These are phyloP conservation scores for Orchestes rusci DNA, from an alignment of 2,888 invertebrate genomes.

Conservation along the genomic window DNA sequence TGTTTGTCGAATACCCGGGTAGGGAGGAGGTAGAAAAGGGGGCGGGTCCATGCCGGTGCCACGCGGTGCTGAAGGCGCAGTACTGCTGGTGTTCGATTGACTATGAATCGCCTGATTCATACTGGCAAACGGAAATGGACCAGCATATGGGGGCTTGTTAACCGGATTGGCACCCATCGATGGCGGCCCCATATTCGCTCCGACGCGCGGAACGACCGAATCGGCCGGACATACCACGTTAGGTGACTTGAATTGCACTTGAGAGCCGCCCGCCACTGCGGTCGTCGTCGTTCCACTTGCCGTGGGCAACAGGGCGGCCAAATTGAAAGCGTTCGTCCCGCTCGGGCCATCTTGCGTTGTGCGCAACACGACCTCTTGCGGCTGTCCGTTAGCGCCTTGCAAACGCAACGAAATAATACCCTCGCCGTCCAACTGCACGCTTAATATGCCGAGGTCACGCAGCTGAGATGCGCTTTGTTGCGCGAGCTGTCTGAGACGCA, in stretches of 20 bases:
- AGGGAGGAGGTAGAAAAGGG: conserved; percentile 31
- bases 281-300: conserved; percentile 14
- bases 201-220: conserved; percentile 43
- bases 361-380: conserved; percentile 63
- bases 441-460: conserved; percentile 86
- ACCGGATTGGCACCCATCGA: conserved; percentile 23
- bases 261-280: conserved; percentile 12
- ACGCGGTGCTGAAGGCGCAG: conserved; percentile 33
- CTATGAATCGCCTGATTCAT: conserved; percentile 82
- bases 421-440: conserved; percentile 90
- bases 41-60: conserved; percentile 16
- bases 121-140: conserved; percentile 81
- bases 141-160: conserved; percentile 51
- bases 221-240: conserved; percentile 85
- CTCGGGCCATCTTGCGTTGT: conserved; percentile 35
- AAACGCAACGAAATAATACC: conserved; percentile 64
- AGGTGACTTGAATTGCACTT: conserved; percentile 57
- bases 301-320: conserved; percentile 15
- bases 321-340: not conserved
- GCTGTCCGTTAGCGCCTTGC: conserved; percentile 53
- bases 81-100: conserved; percentile 3
- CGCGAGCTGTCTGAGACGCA: conserved; percentile 83
- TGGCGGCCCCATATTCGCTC: conserved; percentile 27
- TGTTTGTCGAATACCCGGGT: conserved; percentile 23
- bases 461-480: conserved; percentile 77